Evolutionary conservation across 2,888 invertebrate species (phyloP), one percentile per base, ranked within the genome.

Genomic region (Cynaeus angustus): DNA sequence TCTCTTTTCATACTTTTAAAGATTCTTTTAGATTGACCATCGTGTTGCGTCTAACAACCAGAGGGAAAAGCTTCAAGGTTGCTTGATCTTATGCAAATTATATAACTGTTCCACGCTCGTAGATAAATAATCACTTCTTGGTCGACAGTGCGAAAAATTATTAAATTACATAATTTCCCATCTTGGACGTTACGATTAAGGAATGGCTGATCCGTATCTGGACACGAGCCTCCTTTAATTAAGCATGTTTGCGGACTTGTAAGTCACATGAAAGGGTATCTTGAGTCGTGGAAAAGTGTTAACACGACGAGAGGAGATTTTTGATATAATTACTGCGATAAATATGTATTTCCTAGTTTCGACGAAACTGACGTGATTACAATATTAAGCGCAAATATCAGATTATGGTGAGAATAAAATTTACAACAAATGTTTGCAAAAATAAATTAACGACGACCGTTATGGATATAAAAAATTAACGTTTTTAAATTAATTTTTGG

Each of bases 101-200:
- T 52, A 38, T 64, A 64, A 64, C 62, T 64, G 50, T 64, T 64
- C 16, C 45, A 33, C 33, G 14, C 30, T 48, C 48, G 37, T 41
- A 64, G 48, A 64, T 64, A 59, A 58, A 58, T 58, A 59, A 59
- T 45, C 30, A 55, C 38, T 55, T 37, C 38, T 37, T 16, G 8
- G 38, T 30, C 55, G 55, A 55, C 55, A 37, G 55, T 55, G 56
- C 56, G 56, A 56, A 59, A 59, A 59, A 59, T 59, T 59, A 46
- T 59, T 59, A 46, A 59, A 59, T 59, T 59, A 41, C 62, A 62
- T 62, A 48, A 62, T 59, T 59, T 33, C 59, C 26, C 37, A 59
- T 30, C 46, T 59, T 43, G 61, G 48, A 33, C 28, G 16, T n/a
- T 26, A 53, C 53, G n/a, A 53, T 12, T 37, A 37, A 26, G 28